Evolutionary conservation across 2,797 vertebrate genomes (phyloP).

Genomic region (Propithecus perrieri): DNA sequence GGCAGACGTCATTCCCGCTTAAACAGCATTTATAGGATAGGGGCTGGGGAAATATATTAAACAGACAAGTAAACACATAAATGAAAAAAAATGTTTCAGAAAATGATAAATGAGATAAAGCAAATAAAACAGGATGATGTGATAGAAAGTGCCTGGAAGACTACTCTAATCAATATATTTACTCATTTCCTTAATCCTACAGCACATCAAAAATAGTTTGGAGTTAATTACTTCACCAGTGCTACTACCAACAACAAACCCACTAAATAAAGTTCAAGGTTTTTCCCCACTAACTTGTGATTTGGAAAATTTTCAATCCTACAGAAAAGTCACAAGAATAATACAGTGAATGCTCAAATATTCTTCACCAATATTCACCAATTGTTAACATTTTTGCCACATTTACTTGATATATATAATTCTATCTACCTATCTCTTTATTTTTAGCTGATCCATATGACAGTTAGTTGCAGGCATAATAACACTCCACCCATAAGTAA

Average conservation of each 20-base stretch:
- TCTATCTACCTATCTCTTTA: not conserved
- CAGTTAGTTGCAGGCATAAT: constrained; percentile 23
- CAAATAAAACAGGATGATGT: not conserved
- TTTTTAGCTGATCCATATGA: not conserved
- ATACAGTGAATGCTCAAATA: not conserved
- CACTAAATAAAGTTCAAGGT: not conserved
- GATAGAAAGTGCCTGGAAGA: not conserved
- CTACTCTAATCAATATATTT: constrained; percentile 13
- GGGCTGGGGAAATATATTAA: not conserved
- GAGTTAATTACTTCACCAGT: constrained; percentile 12
- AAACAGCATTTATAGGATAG: not conserved
- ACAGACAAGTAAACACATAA: not conserved
- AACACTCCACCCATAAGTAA: not conserved
- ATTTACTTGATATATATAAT: constrained; percentile 27
- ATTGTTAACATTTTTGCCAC: constrained; percentile 37
- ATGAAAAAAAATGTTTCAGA: not conserved
- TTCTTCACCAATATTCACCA: constrained; percentile 39
- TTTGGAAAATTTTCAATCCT: constrained; percentile 26
- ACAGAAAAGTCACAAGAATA: constrained; percentile 27
- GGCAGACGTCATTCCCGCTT: not conserved
- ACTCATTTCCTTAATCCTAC: constrained; percentile 33
- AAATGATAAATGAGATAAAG: constrained; percentile 10
- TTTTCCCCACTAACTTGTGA: constrained; percentile 23
- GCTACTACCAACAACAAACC: not conserved
- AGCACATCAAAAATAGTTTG: constrained; percentile 2